Percentiles rank a stretch among this genome's conserved stretches.
These are phyloP conservation scores for Phoenicopterus ruber DNA, from an alignment of 2,113 vertebrate genomes.

Conservation along the genomic window DNA sequence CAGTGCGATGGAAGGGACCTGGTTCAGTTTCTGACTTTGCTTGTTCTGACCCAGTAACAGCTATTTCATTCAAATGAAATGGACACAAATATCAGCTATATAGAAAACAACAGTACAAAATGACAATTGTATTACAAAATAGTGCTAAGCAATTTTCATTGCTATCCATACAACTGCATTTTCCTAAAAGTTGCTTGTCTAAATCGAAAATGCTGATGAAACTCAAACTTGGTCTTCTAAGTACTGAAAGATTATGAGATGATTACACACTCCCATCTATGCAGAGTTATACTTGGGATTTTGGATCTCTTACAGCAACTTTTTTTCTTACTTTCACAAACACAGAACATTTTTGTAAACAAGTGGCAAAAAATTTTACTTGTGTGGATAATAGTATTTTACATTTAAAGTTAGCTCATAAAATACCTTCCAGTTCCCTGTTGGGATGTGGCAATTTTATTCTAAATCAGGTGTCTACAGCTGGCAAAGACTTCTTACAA, in stretches of 20 bases:
- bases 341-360: background rate
- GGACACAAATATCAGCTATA: background rate
- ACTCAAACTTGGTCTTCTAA: background rate
- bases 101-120: background rate
- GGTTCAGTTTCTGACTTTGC: background rate
- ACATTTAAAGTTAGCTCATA: background rate
- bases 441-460: background rate
- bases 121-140: background rate
- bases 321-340: background rate
- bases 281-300: background rate
- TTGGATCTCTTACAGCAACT: background rate
- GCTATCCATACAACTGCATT: background rate
- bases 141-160: background rate
- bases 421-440: background rate
- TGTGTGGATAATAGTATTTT: background rate
- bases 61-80: conserved; percentile 7
- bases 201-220: background rate
- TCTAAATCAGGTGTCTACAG: background rate
- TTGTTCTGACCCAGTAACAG: background rate
- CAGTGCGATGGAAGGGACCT: background rate
- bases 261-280: background rate
- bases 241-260: background rate
- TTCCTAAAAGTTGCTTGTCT: background rate
- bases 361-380: background rate
- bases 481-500: background rate